phyloP scores from a whole-genome alignment of 2,113 vertebrate genomes.

The Sarotherodon lohbergeri region DNA sequence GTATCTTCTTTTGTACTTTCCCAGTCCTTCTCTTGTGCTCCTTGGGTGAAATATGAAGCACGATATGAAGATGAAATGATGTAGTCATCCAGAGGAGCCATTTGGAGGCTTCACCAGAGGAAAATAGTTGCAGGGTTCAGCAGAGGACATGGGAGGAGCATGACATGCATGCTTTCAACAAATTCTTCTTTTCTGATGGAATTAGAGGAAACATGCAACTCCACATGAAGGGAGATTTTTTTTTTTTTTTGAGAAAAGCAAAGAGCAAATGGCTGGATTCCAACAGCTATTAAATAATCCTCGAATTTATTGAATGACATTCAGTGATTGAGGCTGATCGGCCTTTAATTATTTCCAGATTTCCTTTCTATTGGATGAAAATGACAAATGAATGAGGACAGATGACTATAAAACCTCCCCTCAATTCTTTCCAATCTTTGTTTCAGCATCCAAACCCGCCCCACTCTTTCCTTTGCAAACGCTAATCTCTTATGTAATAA shows the following conservation, averaged over 20 bases:
- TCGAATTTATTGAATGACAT: neutral
- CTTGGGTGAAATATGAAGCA: neutral
- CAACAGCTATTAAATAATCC: neutral
- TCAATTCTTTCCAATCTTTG: neutral
- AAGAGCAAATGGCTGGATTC: neutral
- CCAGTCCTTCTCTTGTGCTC: neutral
- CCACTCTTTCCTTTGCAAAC: neutral
- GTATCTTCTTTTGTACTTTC: neutral
- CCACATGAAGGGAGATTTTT: neutral
- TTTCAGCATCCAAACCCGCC: neutral
- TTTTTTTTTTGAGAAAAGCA: neutral
- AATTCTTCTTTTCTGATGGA: neutral
- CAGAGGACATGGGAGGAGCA: slow-evolving; percentile 11
- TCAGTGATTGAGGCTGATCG: neutral
- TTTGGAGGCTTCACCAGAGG: neutral
- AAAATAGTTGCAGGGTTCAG: neutral
- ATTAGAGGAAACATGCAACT: neutral
- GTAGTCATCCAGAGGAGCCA: neutral
- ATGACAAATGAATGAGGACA: neutral
- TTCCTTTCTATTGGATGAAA: neutral
- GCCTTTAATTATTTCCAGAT: slow-evolving; percentile 27
- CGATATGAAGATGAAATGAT: neutral
- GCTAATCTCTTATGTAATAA: slow-evolving; percentile 32
- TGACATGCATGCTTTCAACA: neutral
- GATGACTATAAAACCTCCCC: neutral